Base-by-base conservation (phyloP, 2,113 vertebrate species). In the Mirounga angustirostris region DNA sequence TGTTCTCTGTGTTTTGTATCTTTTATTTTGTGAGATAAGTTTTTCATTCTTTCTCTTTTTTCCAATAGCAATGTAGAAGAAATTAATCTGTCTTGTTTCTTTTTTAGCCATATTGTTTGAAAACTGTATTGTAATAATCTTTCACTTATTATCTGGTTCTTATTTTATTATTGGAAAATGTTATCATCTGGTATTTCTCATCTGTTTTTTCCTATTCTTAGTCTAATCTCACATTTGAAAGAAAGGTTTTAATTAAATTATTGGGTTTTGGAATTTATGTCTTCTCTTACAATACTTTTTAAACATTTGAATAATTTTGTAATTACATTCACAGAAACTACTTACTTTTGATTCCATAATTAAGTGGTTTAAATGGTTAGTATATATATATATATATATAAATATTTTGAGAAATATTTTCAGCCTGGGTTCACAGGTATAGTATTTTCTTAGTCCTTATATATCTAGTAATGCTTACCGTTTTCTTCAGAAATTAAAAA, bases 261-360 rank as follows among this genome's bases (percentile, higher is more conserved):
- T n/a, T 71, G 36, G 13, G 9, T 30, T 79, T 86, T 80, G 6
- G 1, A 84, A 63, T 28, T 71, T 36, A 80, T n/a, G 30, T 30
- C n/a, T 94, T 46, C 26, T 59, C 73, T 93, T 93, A 56, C 0
- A 73, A 36, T 63, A 92, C 19, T 69, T 89, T 78, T 76, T 43
- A 90, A 67, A n/a, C 1, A 89, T 79, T 69, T 79, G 19, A 93
- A 79, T 79, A 89, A 61, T 79, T 94, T 83, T 90, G 13, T 67
- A 46, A 50, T 93, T 52, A 52, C 7, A 83, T 10, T 58, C 3
- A 89, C 22, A 89, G 40, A 78, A 69, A 28, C 4, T 33, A 52
- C 36, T 89, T 89, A 50, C 10, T 26, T 90, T 93, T 21, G 58
- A 78, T 67, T 89, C 12, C 5, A n/a, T 58, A 91, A 65, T 87